A percentile compares a stretch with the other conserved stretches of the same genome.
These are phyloP conservation scores for Oscheius sp. DNA, from an alignment of 2,888 invertebrate genomes.

Conservation along the genomic window DNA sequence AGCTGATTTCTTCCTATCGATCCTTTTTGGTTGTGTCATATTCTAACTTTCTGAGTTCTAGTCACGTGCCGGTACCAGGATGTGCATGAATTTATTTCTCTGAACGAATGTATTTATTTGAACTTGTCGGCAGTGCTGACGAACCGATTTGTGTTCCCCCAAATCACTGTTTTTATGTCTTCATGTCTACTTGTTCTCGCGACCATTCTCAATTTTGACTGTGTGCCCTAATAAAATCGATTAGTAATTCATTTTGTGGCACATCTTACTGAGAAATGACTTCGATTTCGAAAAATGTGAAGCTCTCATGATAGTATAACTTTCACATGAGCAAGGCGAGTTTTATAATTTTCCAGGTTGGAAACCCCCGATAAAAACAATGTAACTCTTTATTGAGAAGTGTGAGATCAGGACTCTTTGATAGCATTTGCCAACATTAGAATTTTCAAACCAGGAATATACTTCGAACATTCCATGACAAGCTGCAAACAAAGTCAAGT, in stretches of 20 bases:
- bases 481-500: background rate
- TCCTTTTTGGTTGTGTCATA: conserved; percentile 28
- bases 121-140: conserved; percentile 18
- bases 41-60: conserved; percentile 16
- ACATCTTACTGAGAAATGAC: too few relatives aligned
- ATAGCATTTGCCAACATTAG: background rate
- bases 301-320: too few relatives aligned
- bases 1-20: conserved; percentile 6
- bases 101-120: conserved; percentile 15
- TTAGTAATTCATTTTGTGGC: background rate
- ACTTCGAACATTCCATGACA: conserved; percentile 14
- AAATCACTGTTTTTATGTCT: background rate
- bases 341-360: too few relatives aligned
- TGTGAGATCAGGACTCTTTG: background rate
- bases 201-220: conserved; percentile 18
- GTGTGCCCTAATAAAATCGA: conserved; percentile 4
- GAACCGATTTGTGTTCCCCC: background rate
- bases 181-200: conserved; percentile 16
- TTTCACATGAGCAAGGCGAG: too few relatives aligned
- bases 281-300: too few relatives aligned
- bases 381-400: too few relatives aligned
- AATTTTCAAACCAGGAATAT: conserved; percentile 4
- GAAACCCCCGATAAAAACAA: too few relatives aligned
- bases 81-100: background rate
- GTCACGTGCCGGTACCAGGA: conserved; percentile 12